A percentile compares a stretch with the other conserved stretches of the same genome.
phyloP scores from a whole-genome alignment of 2,113 vertebrate genomes.

The Takifugu bimaculatus region DNA sequence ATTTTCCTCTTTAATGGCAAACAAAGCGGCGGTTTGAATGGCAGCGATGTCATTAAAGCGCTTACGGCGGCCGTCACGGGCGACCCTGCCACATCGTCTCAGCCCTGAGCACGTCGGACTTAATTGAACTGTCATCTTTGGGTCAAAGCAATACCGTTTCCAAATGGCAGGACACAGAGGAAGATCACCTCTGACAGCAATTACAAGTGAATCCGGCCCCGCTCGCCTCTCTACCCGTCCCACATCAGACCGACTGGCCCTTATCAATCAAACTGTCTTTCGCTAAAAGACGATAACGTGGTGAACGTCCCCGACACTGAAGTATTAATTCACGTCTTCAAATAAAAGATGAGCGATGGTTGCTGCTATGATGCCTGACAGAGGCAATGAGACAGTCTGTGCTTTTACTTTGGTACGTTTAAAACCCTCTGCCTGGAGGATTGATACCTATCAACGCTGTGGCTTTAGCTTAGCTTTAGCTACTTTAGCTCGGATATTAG shows the following conservation, averaged over 20 bases:
- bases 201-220: slow-evolving; percentile 46
- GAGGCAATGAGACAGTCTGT: too few relatives aligned
- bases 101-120: slow-evolving; percentile 43
- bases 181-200: slow-evolving; percentile 59
- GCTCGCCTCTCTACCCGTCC: slow-evolving; percentile 18
- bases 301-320: slow-evolving; percentile 30
- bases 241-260: slow-evolving; percentile 30
- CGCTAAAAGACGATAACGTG: slow-evolving; percentile 21
- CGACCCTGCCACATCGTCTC: slow-evolving; percentile 46
- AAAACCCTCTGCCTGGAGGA: too few relatives aligned
- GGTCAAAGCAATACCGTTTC: slow-evolving; percentile 38
- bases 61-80: slow-evolving; percentile 43
- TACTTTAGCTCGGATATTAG: too few relatives aligned
- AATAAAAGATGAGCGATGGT: slow-evolving; percentile 17
- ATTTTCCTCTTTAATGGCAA: slow-evolving; percentile 1
- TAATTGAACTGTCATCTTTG: slow-evolving; percentile 67
- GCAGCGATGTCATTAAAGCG: slow-evolving; percentile 48
- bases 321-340: slow-evolving; percentile 40
- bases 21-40: slow-evolving; percentile 45
- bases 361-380: neutral
- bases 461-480: too few relatives aligned
- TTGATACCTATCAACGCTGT: too few relatives aligned
- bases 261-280: slow-evolving; percentile 54
- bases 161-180: slow-evolving; percentile 41
- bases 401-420: too few relatives aligned